Percentiles rank a stretch among this genome's conserved stretches.
Conservation (phyloP, 2,797 vertebrate genomes). For the Spinus olivaceus region DNA sequence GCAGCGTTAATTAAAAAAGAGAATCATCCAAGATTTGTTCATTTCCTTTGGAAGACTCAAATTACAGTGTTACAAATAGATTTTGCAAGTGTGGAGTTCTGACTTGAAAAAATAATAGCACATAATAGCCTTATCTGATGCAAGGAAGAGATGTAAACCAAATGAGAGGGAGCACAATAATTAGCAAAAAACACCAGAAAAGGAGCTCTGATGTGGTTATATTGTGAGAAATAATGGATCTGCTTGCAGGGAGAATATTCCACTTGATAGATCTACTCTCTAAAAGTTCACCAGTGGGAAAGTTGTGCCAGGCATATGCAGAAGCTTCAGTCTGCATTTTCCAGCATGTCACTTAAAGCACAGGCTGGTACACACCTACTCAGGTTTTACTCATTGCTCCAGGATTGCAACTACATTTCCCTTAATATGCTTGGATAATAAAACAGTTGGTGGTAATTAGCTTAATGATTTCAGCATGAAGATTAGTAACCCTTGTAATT, state of each 20-base stretch:
- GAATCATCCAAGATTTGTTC: background rate
- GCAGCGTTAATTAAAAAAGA: background rate
- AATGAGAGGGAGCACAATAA: background rate
- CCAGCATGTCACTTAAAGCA: background rate
- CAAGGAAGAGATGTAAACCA: background rate
- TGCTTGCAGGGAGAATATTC: background rate
- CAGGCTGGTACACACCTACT: background rate
- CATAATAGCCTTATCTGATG: background rate
- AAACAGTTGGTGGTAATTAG: constrained; percentile 54
- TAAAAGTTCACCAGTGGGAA: background rate
- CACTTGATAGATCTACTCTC: background rate
- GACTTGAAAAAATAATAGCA: background rate
- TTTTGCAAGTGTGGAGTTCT: background rate
- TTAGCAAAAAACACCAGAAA: background rate
- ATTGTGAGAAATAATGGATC: background rate
- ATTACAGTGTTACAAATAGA: background rate
- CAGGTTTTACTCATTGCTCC: background rate
- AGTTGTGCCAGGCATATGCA: background rate
- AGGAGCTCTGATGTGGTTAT: background rate
- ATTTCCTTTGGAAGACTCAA: background rate
- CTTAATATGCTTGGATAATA: constrained; percentile 29
- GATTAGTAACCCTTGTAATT: constrained; percentile 56
- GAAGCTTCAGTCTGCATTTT: background rate
- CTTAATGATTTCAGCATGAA: constrained; percentile 47
- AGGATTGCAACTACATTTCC: constrained; percentile 30